These are phyloP conservation scores for Temnopleurus reevesii DNA, from an alignment of 53 echinoderm and acorn worm genomes.

Conservation along the genomic window DNA sequence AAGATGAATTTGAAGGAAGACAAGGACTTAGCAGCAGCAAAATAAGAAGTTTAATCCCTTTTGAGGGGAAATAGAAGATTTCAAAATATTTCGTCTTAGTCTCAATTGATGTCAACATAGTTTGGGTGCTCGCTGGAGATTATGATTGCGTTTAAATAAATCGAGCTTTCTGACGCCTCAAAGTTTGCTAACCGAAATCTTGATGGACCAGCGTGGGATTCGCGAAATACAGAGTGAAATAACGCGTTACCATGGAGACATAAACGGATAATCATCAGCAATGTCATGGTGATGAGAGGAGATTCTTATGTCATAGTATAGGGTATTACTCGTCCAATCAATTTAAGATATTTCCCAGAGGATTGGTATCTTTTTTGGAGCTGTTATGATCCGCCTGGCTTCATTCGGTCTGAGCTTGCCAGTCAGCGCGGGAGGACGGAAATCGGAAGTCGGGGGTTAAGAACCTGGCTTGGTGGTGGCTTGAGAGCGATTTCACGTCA, in stretches of 20 bases:
- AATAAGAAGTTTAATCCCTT: neutral
- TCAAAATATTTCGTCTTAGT: neutral
- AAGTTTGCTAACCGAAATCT: neutral
- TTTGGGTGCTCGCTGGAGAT: neutral
- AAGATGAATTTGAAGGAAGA: too few relatives aligned
- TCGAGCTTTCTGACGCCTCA: neutral
- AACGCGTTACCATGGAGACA: conserved; percentile 13
- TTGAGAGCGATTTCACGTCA: too few relatives aligned
- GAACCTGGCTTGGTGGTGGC: too few relatives aligned
- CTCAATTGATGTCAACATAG: neutral
- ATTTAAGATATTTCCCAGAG: conserved; percentile 19
- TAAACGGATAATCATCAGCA: conserved; percentile 28
- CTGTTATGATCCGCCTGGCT: conserved; percentile 11
- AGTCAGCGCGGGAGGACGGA: neutral
- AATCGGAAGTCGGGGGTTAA: neutral
- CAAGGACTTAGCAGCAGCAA: too few relatives aligned
- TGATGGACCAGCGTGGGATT: neutral
- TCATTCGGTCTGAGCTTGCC: neutral
- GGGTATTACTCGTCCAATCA: conserved; percentile 28
- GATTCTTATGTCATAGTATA: conserved; percentile 24
- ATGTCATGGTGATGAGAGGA: neutral
- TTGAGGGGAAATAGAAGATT: neutral
- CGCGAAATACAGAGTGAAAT: neutral
- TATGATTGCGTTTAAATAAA: conserved; percentile 2
- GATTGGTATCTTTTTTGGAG: neutral